Base-by-base conservation (phyloP, 2,113 vertebrate genomes). In the Poeciliopsis occidentalis region DNA sequence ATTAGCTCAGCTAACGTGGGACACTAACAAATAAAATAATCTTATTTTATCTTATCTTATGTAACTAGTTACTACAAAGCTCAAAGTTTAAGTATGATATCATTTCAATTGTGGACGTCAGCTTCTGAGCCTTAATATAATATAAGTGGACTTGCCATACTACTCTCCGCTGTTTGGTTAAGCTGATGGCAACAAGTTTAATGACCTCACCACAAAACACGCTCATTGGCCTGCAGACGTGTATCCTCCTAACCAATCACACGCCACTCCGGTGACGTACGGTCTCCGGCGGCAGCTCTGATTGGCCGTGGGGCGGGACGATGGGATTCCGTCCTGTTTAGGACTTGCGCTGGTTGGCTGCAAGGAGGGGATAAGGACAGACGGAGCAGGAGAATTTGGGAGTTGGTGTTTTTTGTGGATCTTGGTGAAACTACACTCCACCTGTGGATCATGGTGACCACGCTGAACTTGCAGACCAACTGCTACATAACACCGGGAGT, bases 111-210 rank as follows among this genome's bases (percentile, higher is more conserved):
- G 7, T 57, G 24, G 22, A 57, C 2, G 19, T 57, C 51, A n/a
- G 8, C 8, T 57, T 57, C 8, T 57, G 8, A 24, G 22, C 51
- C 5, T n/a, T 57, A 57, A 57, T 57, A 57, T 57, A 37, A 37
- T 57, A 57, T 57, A 57, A 57, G 8, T 57, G 19, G 8, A n/a
- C 22, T 57, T 57, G 51, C 51, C 51, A 85, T 92, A 90, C 89
- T 72, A 83, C 86, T 91, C 85, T 93, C 92, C 89, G 34, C 91
- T 92, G 89, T 93, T 92, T 86, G 85, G 89, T 75, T 87, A 80
- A 89, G 85, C 84, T 95, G 94, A 94, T 95, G 93, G 94, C 94
- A 96, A 95, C 94, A 95, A 93, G 93, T 92, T 90, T 80, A 73
- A 93, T 94, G 90, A 95, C 94, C 91, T 95, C 93, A 94, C 85